Conservation (phyloP, 2,888 invertebrate species). For the Carpatolechia fugitivella region DNA sequence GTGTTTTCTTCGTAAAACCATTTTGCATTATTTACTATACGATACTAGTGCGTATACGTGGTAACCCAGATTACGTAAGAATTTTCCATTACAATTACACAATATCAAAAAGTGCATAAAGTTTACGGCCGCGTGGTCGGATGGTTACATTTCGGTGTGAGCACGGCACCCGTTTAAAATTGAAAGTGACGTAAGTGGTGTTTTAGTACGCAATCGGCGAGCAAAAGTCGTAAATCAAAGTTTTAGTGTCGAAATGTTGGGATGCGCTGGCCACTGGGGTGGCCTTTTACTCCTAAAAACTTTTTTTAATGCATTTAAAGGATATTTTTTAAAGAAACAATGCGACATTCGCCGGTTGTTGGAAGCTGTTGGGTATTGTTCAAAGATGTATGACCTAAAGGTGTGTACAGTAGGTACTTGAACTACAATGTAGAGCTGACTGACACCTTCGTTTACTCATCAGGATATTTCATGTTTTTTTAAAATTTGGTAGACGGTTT, state of each 20-base stretch:
- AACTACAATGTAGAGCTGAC: background rate
- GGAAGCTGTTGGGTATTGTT: slow-evolving; percentile 46
- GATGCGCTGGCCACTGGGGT: slow-evolving; percentile 77
- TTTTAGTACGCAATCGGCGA: slow-evolving; percentile 78
- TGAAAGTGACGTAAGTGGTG: slow-evolving; percentile 79
- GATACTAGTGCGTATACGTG: background rate
- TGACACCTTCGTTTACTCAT: slow-evolving; percentile 5
- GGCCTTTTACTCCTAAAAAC: slow-evolving; percentile 49
- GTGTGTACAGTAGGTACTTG: slow-evolving; percentile 18
- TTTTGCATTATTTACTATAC: background rate
- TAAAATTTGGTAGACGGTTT: background rate
- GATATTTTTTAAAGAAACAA: slow-evolving; percentile 60
- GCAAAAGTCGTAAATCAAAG: slow-evolving; percentile 75
- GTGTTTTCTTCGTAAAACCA: no score
- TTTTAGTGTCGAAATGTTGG: slow-evolving; percentile 78
- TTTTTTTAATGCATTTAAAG: slow-evolving; percentile 53
- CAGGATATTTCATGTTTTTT: background rate
- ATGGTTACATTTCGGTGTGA: slow-evolving; percentile 43
- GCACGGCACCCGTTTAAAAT: slow-evolving; percentile 65
- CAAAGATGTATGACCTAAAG: slow-evolving; percentile 46
- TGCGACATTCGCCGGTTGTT: slow-evolving; percentile 64
- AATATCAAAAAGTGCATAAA: slow-evolving; percentile 9
- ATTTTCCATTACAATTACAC: background rate
- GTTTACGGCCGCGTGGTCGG: background rate
- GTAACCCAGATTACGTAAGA: background rate